Evolutionary conservation across 2,113 vertebrate species (phyloP).

Genomic region (Raja brachyura): DNA sequence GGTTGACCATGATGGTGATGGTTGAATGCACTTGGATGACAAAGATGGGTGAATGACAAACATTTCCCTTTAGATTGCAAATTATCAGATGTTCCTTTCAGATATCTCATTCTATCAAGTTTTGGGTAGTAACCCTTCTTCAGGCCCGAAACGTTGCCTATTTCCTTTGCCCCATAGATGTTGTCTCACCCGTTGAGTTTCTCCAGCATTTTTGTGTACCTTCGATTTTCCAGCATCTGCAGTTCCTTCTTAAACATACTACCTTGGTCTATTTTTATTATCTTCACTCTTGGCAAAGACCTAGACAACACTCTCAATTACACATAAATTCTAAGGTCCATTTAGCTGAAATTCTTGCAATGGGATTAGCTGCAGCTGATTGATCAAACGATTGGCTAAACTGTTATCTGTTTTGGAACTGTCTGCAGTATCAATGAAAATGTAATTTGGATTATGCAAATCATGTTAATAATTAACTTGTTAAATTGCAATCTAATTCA

Average conservation of each 20-base stretch:
- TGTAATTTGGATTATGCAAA: slow-evolving; percentile 26
- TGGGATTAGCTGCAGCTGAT: background rate
- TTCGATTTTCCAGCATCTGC: too few species aligned
- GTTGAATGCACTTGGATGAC: too few species aligned
- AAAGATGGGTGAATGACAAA: background rate
- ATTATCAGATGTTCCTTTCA: too few species aligned
- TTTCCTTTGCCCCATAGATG: too few species aligned
- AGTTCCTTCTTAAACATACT: background rate
- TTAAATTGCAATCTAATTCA: background rate
- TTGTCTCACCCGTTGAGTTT: too few species aligned
- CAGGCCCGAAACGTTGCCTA: too few species aligned
- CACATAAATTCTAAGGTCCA: background rate
- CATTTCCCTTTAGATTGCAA: background rate
- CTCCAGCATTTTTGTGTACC: too few species aligned
- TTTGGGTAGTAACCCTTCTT: too few species aligned
- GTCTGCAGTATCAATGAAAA: background rate
- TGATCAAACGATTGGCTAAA: background rate
- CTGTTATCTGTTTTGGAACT: background rate
- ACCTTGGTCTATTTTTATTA: background rate
- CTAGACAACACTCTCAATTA: background rate
- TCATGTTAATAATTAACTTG: slow-evolving; percentile 6
- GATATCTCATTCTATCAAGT: background rate
- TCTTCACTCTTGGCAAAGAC: background rate
- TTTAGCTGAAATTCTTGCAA: background rate
- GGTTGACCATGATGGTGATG: background rate